Percentiles rank a stretch among this genome's conserved stretches.
These are phyloP conservation scores for Colistium nudipinnis DNA, from an alignment of 2,113 vertebrate species.

Conservation along the genomic window DNA sequence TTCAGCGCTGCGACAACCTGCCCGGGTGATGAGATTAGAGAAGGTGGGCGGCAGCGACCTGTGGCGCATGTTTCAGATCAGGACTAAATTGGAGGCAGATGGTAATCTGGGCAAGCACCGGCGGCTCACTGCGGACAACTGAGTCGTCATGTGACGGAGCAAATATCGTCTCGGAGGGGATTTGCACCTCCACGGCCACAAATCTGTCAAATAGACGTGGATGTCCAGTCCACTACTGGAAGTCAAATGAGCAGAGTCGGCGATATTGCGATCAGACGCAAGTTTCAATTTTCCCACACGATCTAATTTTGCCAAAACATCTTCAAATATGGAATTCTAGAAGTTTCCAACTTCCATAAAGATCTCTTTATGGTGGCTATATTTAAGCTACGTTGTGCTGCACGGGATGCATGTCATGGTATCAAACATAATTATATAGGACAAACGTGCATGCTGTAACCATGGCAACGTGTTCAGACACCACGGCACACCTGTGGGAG, in stretches of 20 bases:
- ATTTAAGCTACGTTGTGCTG: conserved; percentile 44
- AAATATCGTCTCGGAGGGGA: not conserved
- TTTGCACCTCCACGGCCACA: not conserved
- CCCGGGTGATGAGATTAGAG: not conserved
- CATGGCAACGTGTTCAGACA: conserved; percentile 69
- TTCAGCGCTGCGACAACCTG: not conserved
- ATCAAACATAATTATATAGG: conserved; percentile 68
- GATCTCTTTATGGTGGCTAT: not conserved
- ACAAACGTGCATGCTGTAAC: conserved; percentile 66
- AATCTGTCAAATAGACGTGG: not conserved
- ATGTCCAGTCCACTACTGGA: not conserved
- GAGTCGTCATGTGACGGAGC: not conserved
- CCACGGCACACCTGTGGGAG: conserved; percentile 65
- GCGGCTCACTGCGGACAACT: not conserved
- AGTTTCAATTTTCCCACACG: not conserved
- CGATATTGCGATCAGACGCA: not conserved
- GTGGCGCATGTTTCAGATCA: not conserved
- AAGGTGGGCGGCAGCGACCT: conserved; percentile 1
- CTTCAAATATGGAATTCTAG: too few relatives aligned
- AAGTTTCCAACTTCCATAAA: too few relatives aligned
- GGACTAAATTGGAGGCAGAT: not conserved
- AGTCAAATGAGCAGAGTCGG: not conserved
- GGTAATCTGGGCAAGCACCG: not conserved
- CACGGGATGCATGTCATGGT: conserved; percentile 47
- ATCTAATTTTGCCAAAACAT: too few relatives aligned